Evolutionary conservation across 2,888 invertebrate species (phyloP), one percentile per base, ranked within the genome.

Genomic region (Ceraclea dissimilis): DNA sequence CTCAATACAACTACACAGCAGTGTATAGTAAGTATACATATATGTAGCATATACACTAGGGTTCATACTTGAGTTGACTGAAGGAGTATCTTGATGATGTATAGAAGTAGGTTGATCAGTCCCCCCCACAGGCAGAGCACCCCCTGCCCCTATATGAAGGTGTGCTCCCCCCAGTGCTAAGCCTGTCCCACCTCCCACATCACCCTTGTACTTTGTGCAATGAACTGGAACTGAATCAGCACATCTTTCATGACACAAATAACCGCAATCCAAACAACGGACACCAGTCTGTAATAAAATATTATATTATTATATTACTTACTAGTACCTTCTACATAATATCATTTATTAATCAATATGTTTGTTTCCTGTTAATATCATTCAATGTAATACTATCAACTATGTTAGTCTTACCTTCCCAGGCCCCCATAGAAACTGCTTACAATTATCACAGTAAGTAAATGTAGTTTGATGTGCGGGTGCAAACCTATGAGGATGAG

Each of bases 211-310:
- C 67, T 86, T 86, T 63, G 90, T 88, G 75, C 92, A 92, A 69
- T 89, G 88, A 75, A 90, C 88, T 60, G 93, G 87, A 54, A 93
- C 91, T 58, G 83, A 76, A 62, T 93, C 90, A 54, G 88, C 86
- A 72, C 96, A 97, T 68, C 93, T 93, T 73, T 96, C 96, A 74
- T 97, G 96, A 71, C 93, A 94, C 68, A 90, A 89, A 69, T 91
- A 93, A 57, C 93, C 93, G 72, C 97, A 97, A 71, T 95, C 95
- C 71, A 88, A 84, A 71, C 97, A 97, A 1, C 75, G 71, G 17
- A 74, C 73, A 19, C 86, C 86, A 67, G 78, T 79, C 81, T 81
- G 70, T 5, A 65, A 66, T n/a, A 1, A 48, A 4, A 53, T 1
- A 11, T 2, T 22, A 34, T 16, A 39, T 26, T 1, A 6, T 20